Percentiles rank a stretch among this genome's conserved stretches.
Conservation (phyloP, 2,797 vertebrate species). For the Eleutherodactylus coqui region DNA sequence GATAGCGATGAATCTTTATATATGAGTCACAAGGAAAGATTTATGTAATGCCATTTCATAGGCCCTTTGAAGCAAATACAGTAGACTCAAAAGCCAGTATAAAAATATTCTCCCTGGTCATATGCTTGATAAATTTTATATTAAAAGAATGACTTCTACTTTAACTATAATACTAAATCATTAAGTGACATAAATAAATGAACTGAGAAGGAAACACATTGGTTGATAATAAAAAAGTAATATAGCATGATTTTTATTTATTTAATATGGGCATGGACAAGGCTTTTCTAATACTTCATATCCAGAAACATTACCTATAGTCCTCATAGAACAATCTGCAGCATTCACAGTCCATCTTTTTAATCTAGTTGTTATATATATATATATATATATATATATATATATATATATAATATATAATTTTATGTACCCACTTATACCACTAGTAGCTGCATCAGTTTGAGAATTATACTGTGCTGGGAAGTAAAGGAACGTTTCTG, state of each 20-base stretch:
- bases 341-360: background rate
- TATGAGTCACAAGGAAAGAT: conserved; percentile 28
- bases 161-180: conserved; percentile 31
- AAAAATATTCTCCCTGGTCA: background rate
- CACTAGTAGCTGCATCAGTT: no score
- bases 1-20: background rate
- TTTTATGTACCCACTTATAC: no score
- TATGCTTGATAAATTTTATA: conserved; percentile 23
- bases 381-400: no score
- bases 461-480: no score
- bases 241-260: background rate
- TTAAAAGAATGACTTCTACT: conserved; percentile 27
- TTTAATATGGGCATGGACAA: background rate
- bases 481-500: no score
- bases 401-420: no score
- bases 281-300: background rate
- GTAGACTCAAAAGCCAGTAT: background rate
- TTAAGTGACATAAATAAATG: conserved; percentile 15
- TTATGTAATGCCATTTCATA: conserved; percentile 38
- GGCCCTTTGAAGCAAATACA: conserved; percentile 30
- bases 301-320: background rate
- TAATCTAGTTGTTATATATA: no score
- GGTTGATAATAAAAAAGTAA: background rate
- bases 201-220: conserved; percentile 20
- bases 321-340: background rate